Percentiles rank a stretch among this genome's conserved stretches.
Evolutionary conservation across 2,888 invertebrate species (phyloP).

Genomic region (Pseudococcus longispinus): DNA sequence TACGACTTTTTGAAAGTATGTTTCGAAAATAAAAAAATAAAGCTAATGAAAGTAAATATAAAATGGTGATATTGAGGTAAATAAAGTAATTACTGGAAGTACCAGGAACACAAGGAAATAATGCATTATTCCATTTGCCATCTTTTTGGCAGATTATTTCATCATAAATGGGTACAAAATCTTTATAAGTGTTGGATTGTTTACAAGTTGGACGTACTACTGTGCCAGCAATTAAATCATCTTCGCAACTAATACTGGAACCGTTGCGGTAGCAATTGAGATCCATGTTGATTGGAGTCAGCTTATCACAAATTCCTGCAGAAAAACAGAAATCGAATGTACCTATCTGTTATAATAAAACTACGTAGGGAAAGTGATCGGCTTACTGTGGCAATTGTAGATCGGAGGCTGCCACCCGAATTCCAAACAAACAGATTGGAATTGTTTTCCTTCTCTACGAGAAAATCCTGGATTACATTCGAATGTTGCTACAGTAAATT

Average conservation of each 20-base stretch:
- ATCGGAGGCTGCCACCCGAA: slow-evolving; percentile 12
- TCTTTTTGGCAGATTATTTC: slow-evolving; percentile 46
- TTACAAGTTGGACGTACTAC: slow-evolving; percentile 46
- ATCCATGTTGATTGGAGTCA: slow-evolving; percentile 13
- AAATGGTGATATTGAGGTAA: not conserved
- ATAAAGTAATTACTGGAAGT: not conserved
- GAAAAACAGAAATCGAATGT: not conserved
- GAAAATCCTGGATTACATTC: not conserved
- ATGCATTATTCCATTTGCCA: slow-evolving; percentile 40
- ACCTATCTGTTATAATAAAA: not conserved
- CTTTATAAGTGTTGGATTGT: not conserved
- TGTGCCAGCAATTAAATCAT: not conserved
- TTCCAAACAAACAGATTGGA: slow-evolving; percentile 1
- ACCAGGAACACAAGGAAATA: slow-evolving; percentile 48
- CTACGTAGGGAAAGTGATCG: not conserved
- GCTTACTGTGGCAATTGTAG: not conserved
- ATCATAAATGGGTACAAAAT: slow-evolving; percentile 7
- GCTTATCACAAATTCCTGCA: slow-evolving; percentile 28
- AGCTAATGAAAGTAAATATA: not conserved
- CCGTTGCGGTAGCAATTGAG: slow-evolving; percentile 26
- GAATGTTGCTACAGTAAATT: not conserved
- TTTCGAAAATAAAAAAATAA: not conserved
- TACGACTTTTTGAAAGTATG: not conserved
- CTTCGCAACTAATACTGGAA: not conserved
- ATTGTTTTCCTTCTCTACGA: not conserved